Percentiles rank a stretch among this genome's conserved stretches.
These are phyloP conservation scores for Hypocryptadius cinnamomeus DNA, from an alignment of 2,113 vertebrate species.

Conservation along the genomic window DNA sequence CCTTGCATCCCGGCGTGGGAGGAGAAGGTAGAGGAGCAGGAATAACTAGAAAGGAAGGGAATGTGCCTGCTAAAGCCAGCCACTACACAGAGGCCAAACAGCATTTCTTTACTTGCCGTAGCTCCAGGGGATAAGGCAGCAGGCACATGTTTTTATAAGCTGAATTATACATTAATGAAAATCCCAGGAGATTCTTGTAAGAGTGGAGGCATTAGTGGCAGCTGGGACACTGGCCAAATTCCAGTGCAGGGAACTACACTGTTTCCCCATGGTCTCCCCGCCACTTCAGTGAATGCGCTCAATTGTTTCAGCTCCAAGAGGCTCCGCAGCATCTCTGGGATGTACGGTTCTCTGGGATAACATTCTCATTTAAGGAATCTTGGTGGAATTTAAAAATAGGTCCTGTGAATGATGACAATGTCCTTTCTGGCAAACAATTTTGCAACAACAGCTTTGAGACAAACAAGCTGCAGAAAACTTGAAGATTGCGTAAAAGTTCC, in stretches of 20 bases:
- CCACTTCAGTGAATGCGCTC: not conserved
- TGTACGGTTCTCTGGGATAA: not conserved
- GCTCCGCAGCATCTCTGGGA: not conserved
- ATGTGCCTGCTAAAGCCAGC: not conserved
- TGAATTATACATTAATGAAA: conserved; percentile 33
- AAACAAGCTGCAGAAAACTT: not conserved
- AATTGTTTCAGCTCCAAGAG: not conserved
- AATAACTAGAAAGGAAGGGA: not conserved
- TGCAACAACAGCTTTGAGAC: conserved; percentile 3
- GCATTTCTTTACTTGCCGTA: not conserved
- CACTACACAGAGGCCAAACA: not conserved
- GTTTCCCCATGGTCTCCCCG: not conserved
- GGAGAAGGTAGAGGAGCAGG: not conserved
- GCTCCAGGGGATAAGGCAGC: conserved; percentile 8
- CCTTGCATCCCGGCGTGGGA: not conserved
- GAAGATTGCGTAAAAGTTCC: not conserved
- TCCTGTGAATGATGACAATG: not conserved
- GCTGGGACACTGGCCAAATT: conserved; percentile 15
- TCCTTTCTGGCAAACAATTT: not conserved
- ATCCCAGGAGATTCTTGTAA: conserved; percentile 27
- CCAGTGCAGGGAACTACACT: conserved; percentile 3
- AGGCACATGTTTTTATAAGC: conserved; percentile 35
- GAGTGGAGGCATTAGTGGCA: conserved; percentile 17
- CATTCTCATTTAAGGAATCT: not conserved
- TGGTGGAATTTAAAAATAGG: not conserved